phyloP scores from a whole-genome alignment of 1,140 invertebrate species.

The Formica exsecta region DNA sequence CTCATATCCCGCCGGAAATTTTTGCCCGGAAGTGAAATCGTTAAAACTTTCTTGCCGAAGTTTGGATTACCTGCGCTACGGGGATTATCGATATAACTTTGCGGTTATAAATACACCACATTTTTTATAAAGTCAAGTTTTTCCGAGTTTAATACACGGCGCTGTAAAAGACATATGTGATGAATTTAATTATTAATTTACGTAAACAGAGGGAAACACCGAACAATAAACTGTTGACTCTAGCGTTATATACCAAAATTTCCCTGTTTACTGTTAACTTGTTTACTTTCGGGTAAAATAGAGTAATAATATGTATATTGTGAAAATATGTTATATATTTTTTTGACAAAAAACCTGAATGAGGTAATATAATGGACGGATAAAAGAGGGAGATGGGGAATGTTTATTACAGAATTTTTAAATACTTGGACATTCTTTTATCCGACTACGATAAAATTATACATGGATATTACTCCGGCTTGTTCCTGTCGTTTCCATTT shows the following conservation, averaged over 20 bases:
- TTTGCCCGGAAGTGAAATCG: slow-evolving; percentile 32
- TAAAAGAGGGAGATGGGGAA: background rate
- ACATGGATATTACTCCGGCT: slow-evolving; percentile 31
- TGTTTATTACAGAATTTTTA: slow-evolving; percentile 32
- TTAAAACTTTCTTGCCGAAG: slow-evolving; percentile 51
- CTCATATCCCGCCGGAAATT: slow-evolving; percentile 53
- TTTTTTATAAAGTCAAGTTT: slow-evolving; percentile 26
- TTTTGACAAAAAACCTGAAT: background rate
- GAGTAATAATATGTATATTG: background rate
- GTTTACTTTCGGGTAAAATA: background rate
- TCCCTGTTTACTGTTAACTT: background rate
- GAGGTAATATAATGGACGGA: slow-evolving; percentile 15
- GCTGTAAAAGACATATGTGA: background rate
- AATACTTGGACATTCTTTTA: slow-evolving; percentile 15
- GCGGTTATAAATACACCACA: slow-evolving; percentile 34
- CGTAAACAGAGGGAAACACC: background rate
- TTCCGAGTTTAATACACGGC: background rate
- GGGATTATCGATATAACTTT: slow-evolving; percentile 48
- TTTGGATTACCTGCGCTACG: slow-evolving; percentile 33
- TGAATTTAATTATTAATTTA: slow-evolving; percentile 26
- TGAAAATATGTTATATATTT: background rate
- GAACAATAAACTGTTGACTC: background rate
- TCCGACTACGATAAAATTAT: slow-evolving; percentile 52
- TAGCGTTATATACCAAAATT: background rate
- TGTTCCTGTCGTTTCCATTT: slow-evolving; percentile 38